Evolutionary conservation across 1,140 invertebrate species (phyloP).

Genomic region (Leptestheria dahalacensis): DNA sequence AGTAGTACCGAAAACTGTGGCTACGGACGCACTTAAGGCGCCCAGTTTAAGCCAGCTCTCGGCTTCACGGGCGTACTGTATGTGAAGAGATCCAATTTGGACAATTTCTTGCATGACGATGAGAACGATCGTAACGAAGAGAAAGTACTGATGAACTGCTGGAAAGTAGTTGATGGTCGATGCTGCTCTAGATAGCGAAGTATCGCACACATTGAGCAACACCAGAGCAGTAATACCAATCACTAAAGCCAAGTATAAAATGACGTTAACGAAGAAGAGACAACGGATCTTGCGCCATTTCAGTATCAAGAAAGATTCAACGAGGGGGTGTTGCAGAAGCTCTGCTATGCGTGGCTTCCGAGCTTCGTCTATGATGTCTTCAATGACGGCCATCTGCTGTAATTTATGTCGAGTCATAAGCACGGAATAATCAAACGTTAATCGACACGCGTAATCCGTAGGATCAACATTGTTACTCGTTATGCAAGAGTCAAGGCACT

Average conservation of each 20-base stretch:
- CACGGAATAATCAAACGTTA: slow-evolving; percentile 13
- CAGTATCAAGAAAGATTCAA: slow-evolving; percentile 37
- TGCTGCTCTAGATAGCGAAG: slow-evolving; percentile 10
- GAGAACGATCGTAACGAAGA: slow-evolving; percentile 9
- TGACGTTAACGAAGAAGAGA: slow-evolving; percentile 31
- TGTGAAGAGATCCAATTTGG: slow-evolving; percentile 29
- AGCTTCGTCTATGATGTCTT: slow-evolving; percentile 33
- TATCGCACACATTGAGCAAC: slow-evolving; percentile 4
- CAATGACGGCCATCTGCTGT: slow-evolving; percentile 34
- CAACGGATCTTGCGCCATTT: slow-evolving; percentile 36
- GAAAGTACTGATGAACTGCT: slow-evolving; percentile 29
- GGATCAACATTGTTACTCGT: slow-evolving; percentile 10
- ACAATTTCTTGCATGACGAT: slow-evolving; percentile 29
- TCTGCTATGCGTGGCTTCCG: slow-evolving; percentile 32
- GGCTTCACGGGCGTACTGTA: slow-evolving; percentile 30
- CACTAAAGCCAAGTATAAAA: slow-evolving; percentile 33
- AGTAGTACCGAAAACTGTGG: slow-evolving; percentile 11
- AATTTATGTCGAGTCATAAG: slow-evolving; percentile 5
- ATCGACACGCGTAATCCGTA: slow-evolving; percentile 9
- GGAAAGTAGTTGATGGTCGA: neutral
- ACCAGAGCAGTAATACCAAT: slow-evolving; percentile 17
- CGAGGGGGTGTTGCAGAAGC: slow-evolving; percentile 35
- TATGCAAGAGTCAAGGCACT: slow-evolving; percentile 8
- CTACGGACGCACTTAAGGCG: slow-evolving; percentile 3
- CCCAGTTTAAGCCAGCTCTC: slow-evolving; percentile 34